These are phyloP conservation scores for Plebejus argus DNA, from an alignment of 2,888 invertebrate species.

Conservation along the genomic window DNA sequence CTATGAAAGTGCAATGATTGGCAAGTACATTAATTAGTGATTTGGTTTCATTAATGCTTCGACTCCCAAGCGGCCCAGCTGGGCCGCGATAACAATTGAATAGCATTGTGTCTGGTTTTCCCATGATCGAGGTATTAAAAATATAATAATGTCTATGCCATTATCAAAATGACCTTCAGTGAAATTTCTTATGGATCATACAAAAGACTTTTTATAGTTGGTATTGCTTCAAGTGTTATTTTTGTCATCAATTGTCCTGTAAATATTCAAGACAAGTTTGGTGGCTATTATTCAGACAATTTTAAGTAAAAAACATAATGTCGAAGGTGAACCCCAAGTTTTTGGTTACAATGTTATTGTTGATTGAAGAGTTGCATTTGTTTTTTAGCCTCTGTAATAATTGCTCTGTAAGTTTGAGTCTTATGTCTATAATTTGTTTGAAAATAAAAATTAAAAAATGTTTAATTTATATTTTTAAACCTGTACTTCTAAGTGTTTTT, in stretches of 20 bases:
- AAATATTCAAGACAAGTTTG: not conserved
- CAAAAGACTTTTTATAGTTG: not conserved
- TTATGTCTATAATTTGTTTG: not conserved
- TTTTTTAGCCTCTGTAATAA: not conserved
- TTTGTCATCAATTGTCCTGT: not conserved
- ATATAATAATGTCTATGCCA: too few species aligned
- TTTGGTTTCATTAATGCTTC: too few species aligned
- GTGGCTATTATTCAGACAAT: not conserved
- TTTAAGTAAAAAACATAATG: not conserved
- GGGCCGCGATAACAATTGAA: too few species aligned
- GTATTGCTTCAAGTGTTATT: not conserved
- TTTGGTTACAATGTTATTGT: not conserved
- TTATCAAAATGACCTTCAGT: too few species aligned
- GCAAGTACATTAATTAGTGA: not conserved
- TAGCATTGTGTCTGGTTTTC: too few species aligned
- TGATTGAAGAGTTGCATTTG: not conserved
- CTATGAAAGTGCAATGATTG: not conserved
- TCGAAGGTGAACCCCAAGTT: not conserved
- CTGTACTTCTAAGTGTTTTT: not conserved
- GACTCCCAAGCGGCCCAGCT: too few species aligned
- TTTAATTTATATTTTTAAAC: slow-evolving; percentile 13
- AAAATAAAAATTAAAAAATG: not conserved
- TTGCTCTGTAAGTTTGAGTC: not conserved
- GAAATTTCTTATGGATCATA: not conserved
- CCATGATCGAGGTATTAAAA: too few species aligned